Evolutionary conservation across 2,888 invertebrate species (phyloP), one percentile per base, ranked within the genome.

Genomic region (Zonitis immaculata): DNA sequence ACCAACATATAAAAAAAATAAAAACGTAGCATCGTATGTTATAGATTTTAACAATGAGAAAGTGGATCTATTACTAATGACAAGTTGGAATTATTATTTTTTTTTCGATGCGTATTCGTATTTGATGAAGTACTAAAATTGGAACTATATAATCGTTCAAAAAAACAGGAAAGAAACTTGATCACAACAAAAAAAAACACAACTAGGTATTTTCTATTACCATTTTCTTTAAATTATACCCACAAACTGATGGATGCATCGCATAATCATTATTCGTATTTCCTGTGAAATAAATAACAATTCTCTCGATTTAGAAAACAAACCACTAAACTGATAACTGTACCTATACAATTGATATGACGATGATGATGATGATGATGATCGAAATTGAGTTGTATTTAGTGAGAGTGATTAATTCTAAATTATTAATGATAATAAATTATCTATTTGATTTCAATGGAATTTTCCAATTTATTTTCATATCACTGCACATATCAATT

Each of bases 31-130:
- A 65, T 68, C 67, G 61, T 67, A 66, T 65, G 66, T 69, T 69
- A 66, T 66, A 67, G 66, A 68, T 68, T 67, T 65, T 61, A 67
- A 66, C 65, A 66, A 67, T 66, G 67, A 66, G 69, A 69, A 69
- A 69, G 69, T 68, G 54, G 66, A 67, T 59, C 65, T 63, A 56
- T 59, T 57, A 61, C 59, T 35, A 47, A 39, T 39, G 39, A 39
- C 39, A 39, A 39, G 39, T 20, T 39, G 6, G 39, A 11, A 20
- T 18, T n/a, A n/a, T n/a, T n/a, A n/a, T n/a, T n/a, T n/a, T n/a
- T n/a, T n/a, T 26, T 26, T 39, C 20, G 39, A 39, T 39, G 39
- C 39, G 39, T 39, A 39, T 39, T 11, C 18, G 11, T 3, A 20
- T 39, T 39, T 39, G 9, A 39, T 16, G 20, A 11, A 35, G 14